phyloP scores from a whole-genome alignment of 2,113 vertebrate genomes.

The Ceratotherium simum region DNA sequence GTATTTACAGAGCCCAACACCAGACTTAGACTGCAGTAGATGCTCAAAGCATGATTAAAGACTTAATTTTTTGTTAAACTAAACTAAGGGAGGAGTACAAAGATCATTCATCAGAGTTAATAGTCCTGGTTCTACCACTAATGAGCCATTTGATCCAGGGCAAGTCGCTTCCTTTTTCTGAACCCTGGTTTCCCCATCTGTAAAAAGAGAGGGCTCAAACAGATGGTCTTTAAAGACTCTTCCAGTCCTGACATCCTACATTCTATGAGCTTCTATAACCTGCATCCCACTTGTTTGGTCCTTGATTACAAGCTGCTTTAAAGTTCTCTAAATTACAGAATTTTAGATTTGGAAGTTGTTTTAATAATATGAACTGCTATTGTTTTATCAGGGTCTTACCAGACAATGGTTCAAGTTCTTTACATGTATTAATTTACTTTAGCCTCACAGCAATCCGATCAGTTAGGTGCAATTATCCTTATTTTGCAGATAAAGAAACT shows the following conservation, averaged over 20 bases:
- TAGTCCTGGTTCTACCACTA: not conserved
- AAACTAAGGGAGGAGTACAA: not conserved
- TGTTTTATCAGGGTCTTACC: not conserved
- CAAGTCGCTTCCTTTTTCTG: slow-evolving; percentile 16
- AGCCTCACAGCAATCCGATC: not conserved
- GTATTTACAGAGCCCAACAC: not conserved
- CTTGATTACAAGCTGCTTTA: not conserved
- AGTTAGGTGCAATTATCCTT: not conserved
- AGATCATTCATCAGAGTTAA: not conserved
- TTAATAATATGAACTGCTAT: not conserved
- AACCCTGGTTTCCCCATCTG: not conserved
- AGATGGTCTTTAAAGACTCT: not conserved
- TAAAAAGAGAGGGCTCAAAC: not conserved
- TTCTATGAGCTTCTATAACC: not conserved
- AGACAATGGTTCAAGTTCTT: not conserved
- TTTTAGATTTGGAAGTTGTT: slow-evolving; percentile 3
- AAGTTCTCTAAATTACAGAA: not conserved
- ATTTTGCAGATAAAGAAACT: not conserved
- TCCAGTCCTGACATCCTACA: not conserved
- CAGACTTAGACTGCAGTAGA: not conserved
- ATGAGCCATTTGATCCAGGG: not conserved
- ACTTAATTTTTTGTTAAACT: not conserved
- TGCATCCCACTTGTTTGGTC: not conserved
- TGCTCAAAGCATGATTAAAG: not conserved
- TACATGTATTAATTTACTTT: not conserved